Conservation (phyloP, 2,888 invertebrate species). For the Drosophila cracens region DNA sequence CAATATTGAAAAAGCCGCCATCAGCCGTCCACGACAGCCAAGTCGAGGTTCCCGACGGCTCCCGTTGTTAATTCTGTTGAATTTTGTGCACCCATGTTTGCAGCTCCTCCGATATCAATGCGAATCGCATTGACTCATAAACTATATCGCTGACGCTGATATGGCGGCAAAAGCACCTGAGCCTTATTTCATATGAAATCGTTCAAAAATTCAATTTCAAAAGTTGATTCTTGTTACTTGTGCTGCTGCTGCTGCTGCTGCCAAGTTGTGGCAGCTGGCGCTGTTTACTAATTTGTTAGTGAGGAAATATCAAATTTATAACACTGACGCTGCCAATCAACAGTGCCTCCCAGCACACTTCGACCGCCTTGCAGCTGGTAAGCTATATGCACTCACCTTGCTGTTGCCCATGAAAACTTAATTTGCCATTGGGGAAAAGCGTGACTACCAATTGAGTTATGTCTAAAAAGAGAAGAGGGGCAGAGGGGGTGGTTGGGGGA, state of each 20-base stretch:
- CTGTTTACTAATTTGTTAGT: conserved; percentile 27
- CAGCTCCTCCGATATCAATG: conserved; percentile 15
- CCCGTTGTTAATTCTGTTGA: conserved; percentile 71
- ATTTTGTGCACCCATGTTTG: conserved; percentile 61
- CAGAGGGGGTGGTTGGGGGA: not conserved
- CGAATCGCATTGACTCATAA: conserved; percentile 67
- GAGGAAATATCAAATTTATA: conserved; percentile 70
- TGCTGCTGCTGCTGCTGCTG: conserved; percentile 10
- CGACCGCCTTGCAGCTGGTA: not conserved
- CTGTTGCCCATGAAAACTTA: conserved; percentile 71
- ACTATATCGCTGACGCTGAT: conserved; percentile 71
- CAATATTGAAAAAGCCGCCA: conserved; percentile 43
- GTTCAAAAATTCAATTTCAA: conserved; percentile 70
- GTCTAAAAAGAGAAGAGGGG: conserved; percentile 11
- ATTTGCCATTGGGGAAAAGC: conserved; percentile 55
- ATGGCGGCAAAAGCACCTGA: conserved; percentile 51
- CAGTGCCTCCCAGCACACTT: conserved; percentile 17
- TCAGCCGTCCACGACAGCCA: conserved; percentile 44
- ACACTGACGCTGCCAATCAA: conserved; percentile 68
- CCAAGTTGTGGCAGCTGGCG: not conserved
- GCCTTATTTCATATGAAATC: conserved; percentile 60
- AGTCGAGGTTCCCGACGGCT: conserved; percentile 36
- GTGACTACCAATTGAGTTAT: conserved; percentile 67
- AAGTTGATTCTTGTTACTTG: conserved; percentile 39
- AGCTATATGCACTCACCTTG: conserved; percentile 40